Percentiles rank a stretch among this genome's conserved stretches.
These are phyloP conservation scores for Apoderus coryli DNA, from an alignment of 2,888 invertebrate species.

Conservation along the genomic window DNA sequence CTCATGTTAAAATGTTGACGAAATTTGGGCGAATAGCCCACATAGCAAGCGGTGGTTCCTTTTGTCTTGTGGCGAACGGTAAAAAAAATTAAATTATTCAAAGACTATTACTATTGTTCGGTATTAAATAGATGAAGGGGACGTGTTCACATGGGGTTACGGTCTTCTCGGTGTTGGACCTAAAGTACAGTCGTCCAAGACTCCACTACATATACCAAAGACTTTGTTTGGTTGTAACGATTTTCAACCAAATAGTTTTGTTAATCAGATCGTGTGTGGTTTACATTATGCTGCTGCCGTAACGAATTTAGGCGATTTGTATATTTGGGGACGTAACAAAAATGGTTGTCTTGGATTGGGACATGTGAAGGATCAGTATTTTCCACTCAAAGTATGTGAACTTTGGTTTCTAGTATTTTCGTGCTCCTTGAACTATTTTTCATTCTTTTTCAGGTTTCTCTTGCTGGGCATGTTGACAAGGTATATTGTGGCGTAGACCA, in stretches of 20 bases:
- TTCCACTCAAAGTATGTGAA: slow-evolving; percentile 58
- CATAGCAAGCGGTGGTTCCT: slow-evolving; percentile 75
- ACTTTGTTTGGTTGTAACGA: slow-evolving; percentile 76
- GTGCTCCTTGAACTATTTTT: neutral
- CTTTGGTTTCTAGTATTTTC: neutral
- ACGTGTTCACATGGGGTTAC: slow-evolving; percentile 88
- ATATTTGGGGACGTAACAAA: slow-evolving; percentile 84
- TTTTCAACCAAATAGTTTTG: slow-evolving; percentile 54
- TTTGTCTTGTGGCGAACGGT: slow-evolving; percentile 75
- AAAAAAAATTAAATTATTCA: slow-evolving; percentile 16
- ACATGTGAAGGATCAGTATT: slow-evolving; percentile 64
- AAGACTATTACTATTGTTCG: neutral
- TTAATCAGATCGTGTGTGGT: slow-evolving; percentile 55
- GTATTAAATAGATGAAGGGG: slow-evolving; percentile 48
- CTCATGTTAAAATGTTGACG: slow-evolving; percentile 44
- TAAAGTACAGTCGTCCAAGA: slow-evolving; percentile 44
- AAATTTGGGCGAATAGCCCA: slow-evolving; percentile 62
- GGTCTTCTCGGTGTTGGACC: slow-evolving; percentile 88
- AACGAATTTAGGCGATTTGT: slow-evolving; percentile 71
- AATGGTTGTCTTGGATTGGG: slow-evolving; percentile 76
- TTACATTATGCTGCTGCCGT: slow-evolving; percentile 67
- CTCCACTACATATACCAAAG: slow-evolving; percentile 61
- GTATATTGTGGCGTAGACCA: slow-evolving; percentile 80
- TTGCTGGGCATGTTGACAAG: slow-evolving; percentile 62
- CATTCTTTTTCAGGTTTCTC: slow-evolving; percentile 65